These are phyloP conservation scores for Metaphire vulgaris DNA, from an alignment of 1,140 invertebrate genomes.

Conservation along the genomic window DNA sequence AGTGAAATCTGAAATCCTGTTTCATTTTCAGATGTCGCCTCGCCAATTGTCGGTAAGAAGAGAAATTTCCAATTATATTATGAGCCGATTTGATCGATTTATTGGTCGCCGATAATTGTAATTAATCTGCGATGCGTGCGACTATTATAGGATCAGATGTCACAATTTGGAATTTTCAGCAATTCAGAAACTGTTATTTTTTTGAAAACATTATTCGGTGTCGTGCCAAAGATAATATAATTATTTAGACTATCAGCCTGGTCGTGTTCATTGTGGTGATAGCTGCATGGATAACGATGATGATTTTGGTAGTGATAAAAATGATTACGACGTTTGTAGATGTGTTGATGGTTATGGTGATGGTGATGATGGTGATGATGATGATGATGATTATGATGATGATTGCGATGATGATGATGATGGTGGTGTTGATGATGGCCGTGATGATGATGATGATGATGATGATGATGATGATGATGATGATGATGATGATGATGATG, in stretches of 20 bases:
- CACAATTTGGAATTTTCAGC: too few species aligned
- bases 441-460: not conserved
- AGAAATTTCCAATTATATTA: too few species aligned
- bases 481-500: slow-evolving; percentile 2
- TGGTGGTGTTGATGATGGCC: not conserved
- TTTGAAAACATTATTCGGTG: too few species aligned
- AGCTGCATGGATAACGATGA: not conserved
- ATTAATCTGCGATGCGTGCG: too few species aligned
- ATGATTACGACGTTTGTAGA: too few species aligned
- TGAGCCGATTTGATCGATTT: too few species aligned
- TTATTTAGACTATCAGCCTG: too few species aligned
- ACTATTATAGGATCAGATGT: too few species aligned
- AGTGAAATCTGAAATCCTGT: too few species aligned
- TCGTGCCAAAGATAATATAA: too few species aligned
- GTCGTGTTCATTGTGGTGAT: not conserved
- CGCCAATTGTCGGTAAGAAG: not conserved
- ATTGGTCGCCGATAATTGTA: too few species aligned
- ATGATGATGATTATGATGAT: not conserved
- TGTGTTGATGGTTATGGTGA: not conserved
- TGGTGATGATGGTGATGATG: not conserved
- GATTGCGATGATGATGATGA: not conserved
- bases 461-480: not conserved
- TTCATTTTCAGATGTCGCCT: not conserved
- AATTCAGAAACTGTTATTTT: too few species aligned
- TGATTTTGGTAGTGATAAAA: not conserved